These are phyloP conservation scores for Microplitis demolitor DNA, from an alignment of 1,140 invertebrate genomes.

Conservation along the genomic window DNA sequence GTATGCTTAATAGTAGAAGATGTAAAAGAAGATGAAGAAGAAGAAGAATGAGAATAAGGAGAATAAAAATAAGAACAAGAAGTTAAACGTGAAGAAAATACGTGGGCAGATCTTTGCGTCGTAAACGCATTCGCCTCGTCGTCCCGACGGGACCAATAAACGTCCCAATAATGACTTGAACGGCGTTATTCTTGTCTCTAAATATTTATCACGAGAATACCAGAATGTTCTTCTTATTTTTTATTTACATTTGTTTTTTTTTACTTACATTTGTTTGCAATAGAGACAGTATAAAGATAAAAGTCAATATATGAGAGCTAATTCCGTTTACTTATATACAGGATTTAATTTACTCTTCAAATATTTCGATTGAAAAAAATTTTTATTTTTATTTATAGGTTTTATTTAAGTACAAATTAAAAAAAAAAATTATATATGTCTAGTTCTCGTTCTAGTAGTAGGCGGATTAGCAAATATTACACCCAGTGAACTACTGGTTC, in stretches of 20 bases:
- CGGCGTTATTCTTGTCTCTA: slow-evolving; percentile 20
- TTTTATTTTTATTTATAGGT: no score
- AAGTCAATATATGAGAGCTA: no score
- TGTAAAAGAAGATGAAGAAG: background rate
- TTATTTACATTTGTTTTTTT: no score
- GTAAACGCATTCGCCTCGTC: slow-evolving; percentile 4
- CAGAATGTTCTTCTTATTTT: background rate
- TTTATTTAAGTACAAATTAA: no score
- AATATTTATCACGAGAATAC: slow-evolving; percentile 12
- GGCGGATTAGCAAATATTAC: background rate
- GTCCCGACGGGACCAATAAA: slow-evolving; percentile 20
- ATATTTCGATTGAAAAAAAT: no score
- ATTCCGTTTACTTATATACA: no score
- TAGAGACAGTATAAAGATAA: no score
- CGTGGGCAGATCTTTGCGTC: slow-evolving; percentile 11
- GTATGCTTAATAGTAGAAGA: background rate
- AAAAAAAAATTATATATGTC: no score
- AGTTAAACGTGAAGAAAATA: slow-evolving; percentile 3
- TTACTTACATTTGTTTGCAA: no score
- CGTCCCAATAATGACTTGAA: slow-evolving; percentile 21
- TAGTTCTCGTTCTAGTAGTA: no score
- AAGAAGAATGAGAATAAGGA: background rate
- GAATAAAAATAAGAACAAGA: background rate
- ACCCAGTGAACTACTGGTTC: background rate
- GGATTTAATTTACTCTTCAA: no score